Evolutionary conservation across 1,140 invertebrate genomes (phyloP), one percentile per base, ranked within the genome.

Genomic region (Rhopalosiphum padi): DNA sequence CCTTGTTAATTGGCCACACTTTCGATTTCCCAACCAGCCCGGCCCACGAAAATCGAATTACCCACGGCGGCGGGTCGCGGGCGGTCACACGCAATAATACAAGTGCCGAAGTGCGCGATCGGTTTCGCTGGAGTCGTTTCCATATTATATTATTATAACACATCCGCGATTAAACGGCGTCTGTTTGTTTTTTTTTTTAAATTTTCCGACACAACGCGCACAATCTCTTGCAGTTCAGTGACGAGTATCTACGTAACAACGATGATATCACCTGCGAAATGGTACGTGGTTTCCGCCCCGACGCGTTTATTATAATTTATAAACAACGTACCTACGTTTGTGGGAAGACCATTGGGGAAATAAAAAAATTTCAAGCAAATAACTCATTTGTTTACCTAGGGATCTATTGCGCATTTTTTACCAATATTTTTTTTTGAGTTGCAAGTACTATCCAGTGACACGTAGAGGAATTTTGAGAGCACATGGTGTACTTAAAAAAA

Each of bases 11-110:
- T 68, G 23, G 92, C 53, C 48, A 82, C 83, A 60, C 55, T 86
- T 88, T 89, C 92, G 85, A 55, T 94, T 94, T 94, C 48, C 46
- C 35, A 89, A 89, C 35, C 48, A 48, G 35, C 37, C 51, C 22
- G 87, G 22, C 23, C 85, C 22, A 53, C n/a, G 48, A 88, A n/a
- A 88, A 89, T 89, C 35, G 87, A 89, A 89, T 89, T 48, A 48
- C 43, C 37, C 37, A 85, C 83, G 22, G 23, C 37, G 3, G 3
- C 3, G 83, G 23, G 9, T 41, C 46, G 37, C 37, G 46, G 60
- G 30, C 60, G 30, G 30, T 87, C 86, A 46, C 86, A 46, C 43
- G 25, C 43, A 68, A 68, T n/a, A 60, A 9, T 25, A 30, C n/a
- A n/a, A 68, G 60, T 68, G 60, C 18, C 3, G 0, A 18, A 68